Evolutionary conservation across 1,140 invertebrate species (phyloP), one percentile per base, ranked within the genome.

Genomic region (Galleria mellonella): DNA sequence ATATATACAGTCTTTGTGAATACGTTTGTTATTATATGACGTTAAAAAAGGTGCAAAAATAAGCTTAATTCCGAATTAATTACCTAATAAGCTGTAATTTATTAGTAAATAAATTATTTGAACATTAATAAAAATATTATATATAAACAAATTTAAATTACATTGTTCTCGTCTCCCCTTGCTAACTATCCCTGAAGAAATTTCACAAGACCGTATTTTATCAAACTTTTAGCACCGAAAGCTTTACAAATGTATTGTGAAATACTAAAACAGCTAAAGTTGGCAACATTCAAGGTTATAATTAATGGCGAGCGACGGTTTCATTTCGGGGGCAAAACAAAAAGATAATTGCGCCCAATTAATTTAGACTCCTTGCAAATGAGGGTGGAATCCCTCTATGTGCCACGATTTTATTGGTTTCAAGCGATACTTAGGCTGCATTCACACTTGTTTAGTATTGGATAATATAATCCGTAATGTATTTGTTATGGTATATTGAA

Each of bases 271-370:
- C 44, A 46, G 53, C 41, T 57, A 50, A 53, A 70, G 43, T 70
- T 65, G 48, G 59, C 55, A 51, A 58, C 50, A 43, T 53, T 62
- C 48, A 49, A 46, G 35, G 51, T 62, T 65, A 69, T 73, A 74
- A 81, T 75, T 71, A 73, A 81, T 72, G 53, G 44, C 17, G 46
- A 54, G 54, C 53, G 55, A 62, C 54, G 55, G 57, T 67, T 74
- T 65, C 51, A 65, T 67, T 69, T 68, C 43, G 56, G 53, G 50
- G 51, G 44, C 44, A 58, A 66, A 76, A 78, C 72, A 79, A 77
- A 78, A 79, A 74, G 70, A 79, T 81, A 76, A 76, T 78, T 72
- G 66, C 53, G 43, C 33, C 56, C 73, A 81, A 83, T 83, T 81
- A 81, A 83, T 83, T 77, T 67, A 32, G 49, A 62, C 68, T 78